Percentiles rank a stretch among this genome's conserved stretches.
phyloP scores from a whole-genome alignment of 2,888 invertebrate genomes.

The Lepidonotus clava region DNA sequence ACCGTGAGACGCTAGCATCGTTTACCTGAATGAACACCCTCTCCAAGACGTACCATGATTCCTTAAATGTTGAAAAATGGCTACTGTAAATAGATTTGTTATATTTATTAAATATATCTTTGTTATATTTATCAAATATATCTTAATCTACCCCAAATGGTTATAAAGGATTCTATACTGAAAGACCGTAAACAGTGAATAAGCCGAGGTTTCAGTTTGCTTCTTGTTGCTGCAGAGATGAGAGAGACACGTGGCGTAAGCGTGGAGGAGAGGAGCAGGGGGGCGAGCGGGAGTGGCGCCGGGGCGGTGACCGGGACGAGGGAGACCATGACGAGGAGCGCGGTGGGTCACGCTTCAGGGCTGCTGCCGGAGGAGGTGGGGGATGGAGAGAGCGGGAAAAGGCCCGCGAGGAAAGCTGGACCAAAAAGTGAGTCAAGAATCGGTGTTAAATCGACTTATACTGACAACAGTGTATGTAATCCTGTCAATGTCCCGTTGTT shows the following conservation, averaged over 20 bases:
- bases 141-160: background rate
- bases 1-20: constrained; percentile 6
- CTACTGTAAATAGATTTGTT: background rate
- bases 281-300: constrained; percentile 57
- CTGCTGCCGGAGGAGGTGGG: constrained; percentile 63
- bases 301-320: constrained; percentile 1
- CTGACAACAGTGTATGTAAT: background rate
- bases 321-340: constrained; percentile 38
- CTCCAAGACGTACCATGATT: too few species aligned
- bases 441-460: too few species aligned
- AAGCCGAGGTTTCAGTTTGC: background rate
- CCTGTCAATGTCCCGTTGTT: too few species aligned
- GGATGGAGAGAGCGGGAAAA: constrained; percentile 77
- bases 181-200: too few species aligned
- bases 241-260: background rate
- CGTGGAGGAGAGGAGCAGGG: constrained; percentile 43
- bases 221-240: background rate
- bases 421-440: constrained; percentile 46
- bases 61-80: too few species aligned
- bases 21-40: constrained; percentile 36
- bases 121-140: too few species aligned
- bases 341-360: constrained; percentile 28
- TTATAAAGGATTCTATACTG: too few species aligned
- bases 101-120: background rate
- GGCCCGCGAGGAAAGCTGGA: constrained; percentile 74